phyloP scores from a whole-genome alignment of 2,888 invertebrate genomes.

The Perdita meconis region DNA sequence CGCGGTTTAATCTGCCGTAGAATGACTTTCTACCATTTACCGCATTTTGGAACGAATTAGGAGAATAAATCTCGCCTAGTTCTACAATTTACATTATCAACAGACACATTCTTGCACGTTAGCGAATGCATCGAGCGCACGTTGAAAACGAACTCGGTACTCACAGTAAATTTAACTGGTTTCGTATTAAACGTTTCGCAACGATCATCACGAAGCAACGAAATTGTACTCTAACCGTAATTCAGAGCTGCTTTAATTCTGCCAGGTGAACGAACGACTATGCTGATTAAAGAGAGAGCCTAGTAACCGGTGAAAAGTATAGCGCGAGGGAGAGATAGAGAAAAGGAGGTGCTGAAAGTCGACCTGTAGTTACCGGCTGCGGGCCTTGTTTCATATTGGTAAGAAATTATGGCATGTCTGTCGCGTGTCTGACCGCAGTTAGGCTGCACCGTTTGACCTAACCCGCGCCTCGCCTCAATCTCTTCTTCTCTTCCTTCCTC shows the following conservation, averaged over 20 bases:
- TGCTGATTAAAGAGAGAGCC: slow-evolving; percentile 62
- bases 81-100: background rate
- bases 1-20: slow-evolving; percentile 24
- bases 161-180: background rate
- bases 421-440: slow-evolving; percentile 78
- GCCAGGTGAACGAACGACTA: slow-evolving; percentile 49
- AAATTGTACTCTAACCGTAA: slow-evolving; percentile 49
- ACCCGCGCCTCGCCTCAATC: slow-evolving; percentile 65
- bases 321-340: slow-evolving; percentile 51
- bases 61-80: background rate
- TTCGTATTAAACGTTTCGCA: slow-evolving; percentile 32
- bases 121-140: background rate
- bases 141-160: background rate
- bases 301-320: slow-evolving; percentile 44
- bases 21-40: slow-evolving; percentile 14
- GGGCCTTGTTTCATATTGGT: slow-evolving; percentile 71
- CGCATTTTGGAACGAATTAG: background rate
- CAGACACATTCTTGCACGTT: background rate
- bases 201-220: slow-evolving; percentile 43
- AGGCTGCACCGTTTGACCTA: slow-evolving; percentile 65
- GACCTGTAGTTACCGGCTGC: slow-evolving; percentile 32
- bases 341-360: slow-evolving; percentile 69
- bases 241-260: slow-evolving; percentile 63
- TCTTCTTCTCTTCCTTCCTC: slow-evolving; percentile 74
- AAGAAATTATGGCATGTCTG: slow-evolving; percentile 73